Base-by-base conservation (phyloP, 2,888 invertebrate genomes). In the Parnassius orleans region DNA sequence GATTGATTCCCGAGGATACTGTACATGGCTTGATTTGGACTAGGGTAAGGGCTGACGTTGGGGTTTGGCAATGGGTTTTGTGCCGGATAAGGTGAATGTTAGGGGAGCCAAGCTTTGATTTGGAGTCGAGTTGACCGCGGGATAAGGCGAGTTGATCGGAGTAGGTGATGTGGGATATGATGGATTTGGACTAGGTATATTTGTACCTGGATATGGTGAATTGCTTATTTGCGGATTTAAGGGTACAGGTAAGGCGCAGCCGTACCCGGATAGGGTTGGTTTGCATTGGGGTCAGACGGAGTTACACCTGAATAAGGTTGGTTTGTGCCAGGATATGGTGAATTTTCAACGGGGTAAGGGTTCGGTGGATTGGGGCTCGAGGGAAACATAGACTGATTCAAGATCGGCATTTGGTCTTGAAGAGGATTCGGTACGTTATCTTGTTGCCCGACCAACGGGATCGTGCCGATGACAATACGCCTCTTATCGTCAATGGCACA, bases 361-460 rank as follows among this genome's bases (percentile, higher is more conserved):
- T 63, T 69, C 9, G 69, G 71, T 7, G 69, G 70, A 43, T 65
- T 69, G 10, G 66, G 67, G 1, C 57, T 53, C 11, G 65, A 53
- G 10, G 68, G 62, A 0, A 69, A 60, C 15, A 71, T 12, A 0
- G 84, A 80, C 61, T 84, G 83, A 62, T 70, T 76, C 3, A 77
- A 65, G 10, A 81, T 62, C 0, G 81, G 78, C 68, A 80, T 64
- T 66, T 79, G 83, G n/a, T 77, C 72, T 0, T 71, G 73, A 0
- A 76, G 56, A 0, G 83, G 79, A 52, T 77, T 78, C 1, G 65
- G 73, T 0, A 75, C 65, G 51, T 72, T 66, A 33, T 79, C 79
- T 56, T 82, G 81, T 66, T 69, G 78, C 43, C 78, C 83, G 0
- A 70, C 65, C 9, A 90, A 66, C 0, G 90, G 89, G 3, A 87